Evolutionary conservation across 2,797 vertebrate genomes (phyloP).

Genomic region (Hippopotamyrus pictus): DNA sequence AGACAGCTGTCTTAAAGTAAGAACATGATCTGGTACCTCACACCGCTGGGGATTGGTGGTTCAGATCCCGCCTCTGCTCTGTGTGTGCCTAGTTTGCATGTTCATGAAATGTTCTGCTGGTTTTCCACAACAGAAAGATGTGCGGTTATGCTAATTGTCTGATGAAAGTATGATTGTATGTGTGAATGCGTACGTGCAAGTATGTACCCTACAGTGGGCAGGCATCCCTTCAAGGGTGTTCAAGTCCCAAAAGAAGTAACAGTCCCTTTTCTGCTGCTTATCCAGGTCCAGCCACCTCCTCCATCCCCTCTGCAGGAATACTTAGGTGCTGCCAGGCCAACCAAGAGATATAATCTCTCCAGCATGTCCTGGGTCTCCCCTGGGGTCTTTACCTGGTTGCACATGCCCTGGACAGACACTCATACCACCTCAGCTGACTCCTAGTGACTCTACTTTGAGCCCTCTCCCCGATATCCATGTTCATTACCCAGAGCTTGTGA

Average conservation of each 20-base stretch:
- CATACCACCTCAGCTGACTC: not conserved
- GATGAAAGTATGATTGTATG: not conserved
- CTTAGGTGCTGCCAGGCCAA: no score
- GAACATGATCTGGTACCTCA: not conserved
- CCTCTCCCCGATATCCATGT: not conserved
- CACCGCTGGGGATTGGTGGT: not conserved
- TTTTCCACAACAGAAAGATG: not conserved
- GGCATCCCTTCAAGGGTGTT: not conserved
- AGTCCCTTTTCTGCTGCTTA: not conserved
- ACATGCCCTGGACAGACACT: not conserved
- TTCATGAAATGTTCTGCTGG: not conserved
- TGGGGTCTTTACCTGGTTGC: not conserved
- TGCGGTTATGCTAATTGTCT: not conserved
- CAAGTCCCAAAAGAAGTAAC: not conserved
- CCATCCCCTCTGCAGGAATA: not conserved
- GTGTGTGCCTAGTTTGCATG: not conserved
- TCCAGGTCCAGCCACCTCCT: not conserved
- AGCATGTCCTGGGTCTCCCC: not conserved
- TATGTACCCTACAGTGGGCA: not conserved
- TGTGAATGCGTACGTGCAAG: not conserved
- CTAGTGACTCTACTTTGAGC: not conserved
- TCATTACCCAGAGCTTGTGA: not conserved
- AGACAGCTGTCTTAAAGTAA: not conserved
- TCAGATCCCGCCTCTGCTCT: not conserved
- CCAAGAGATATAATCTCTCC: not conserved